Evolutionary conservation across 2,113 vertebrate species (phyloP), one percentile per base, ranked within the genome.

Genomic region (Lepidiolamprologus cunningtoni): DNA sequence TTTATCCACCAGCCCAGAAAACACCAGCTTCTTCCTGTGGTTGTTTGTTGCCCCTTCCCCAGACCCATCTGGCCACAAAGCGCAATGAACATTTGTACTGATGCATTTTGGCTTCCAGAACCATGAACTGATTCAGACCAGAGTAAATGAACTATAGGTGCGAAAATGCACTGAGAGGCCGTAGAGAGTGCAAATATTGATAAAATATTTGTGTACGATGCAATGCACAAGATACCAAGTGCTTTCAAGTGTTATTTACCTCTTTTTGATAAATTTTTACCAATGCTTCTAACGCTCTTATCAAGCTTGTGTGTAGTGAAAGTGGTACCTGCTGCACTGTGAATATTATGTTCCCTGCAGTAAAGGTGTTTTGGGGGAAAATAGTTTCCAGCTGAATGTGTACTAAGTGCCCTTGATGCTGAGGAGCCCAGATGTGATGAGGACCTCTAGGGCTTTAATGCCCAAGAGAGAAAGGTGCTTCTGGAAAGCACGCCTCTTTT

Each of bases 371-470:
- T 73, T 86, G 85, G 14, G 80, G 86, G 53, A 82, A 52, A 68
- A 12, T 17, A 11, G 42, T 87, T 84, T 76, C 55, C 63, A 86
- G 80, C 87, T 86, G 86, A n/a, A 79, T 54, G 68, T 88, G 68
- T 80, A n/a, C 12, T 11, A 37, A 82, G 47, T 86, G 90, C 86
- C 90, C 87, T 94, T 93, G 84, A 91, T 89, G 58, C 42, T 87
- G 80, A 61, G 89, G 88, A 92, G 87, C 89, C 89, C 82, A 57
- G 58, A 82, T 80, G 63, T 80, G 81, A 83, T 84, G 86, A 85
- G 54, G 78, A 6, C 63, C n/a, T 35, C 82, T 50, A 40, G 14
- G 71, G 55, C 76, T 68, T 61, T 54, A 78, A 86, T 63, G 81
- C 86, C 52, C 37, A 40, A 83, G 19, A 82, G 82, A 55, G 66